Evolutionary conservation across 2,113 vertebrate genomes (phyloP), one percentile per base, ranked within the genome.

Genomic region (Speoplatyrhinus poulsoni): DNA sequence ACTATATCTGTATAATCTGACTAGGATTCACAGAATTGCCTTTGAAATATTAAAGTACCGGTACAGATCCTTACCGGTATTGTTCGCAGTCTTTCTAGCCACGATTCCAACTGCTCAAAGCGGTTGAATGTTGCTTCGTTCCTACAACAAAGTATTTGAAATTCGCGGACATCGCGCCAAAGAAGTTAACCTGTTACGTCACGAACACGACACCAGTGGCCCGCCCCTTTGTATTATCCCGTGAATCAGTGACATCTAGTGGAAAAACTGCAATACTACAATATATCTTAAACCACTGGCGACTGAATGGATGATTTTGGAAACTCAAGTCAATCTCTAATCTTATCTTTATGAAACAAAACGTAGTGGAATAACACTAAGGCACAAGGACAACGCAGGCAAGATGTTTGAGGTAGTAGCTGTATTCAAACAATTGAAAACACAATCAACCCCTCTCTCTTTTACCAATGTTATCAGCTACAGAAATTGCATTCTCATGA

Each of bases 391-490:
- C 9, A 19, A 73, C 66, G 60, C 2, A 73, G 6, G 9, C 59
- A 53, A 46, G 47, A 9, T 71, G 70, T 89, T 87, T 88, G 88
- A 90, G 88, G 88, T 92, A 92, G 89, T 90, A 90, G 84, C 89
- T 92, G 90, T 91, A 92, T 92, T 91, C 80, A 89, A 90, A 90
- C 89, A 88, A 90, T 89, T 88, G 82, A 90, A 73, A 85, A 89
- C 84, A 88, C 84, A 86, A 85, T 85, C 86, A 87, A 76, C 75
- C 86, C 77, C 69, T 79, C 87, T 71, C 63, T 70, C 65, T 58
- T 65, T 79, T 82, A 85, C 86, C 84, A 82, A 82, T 83, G 70
- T 82, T 79, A 6, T 83, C 87, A 91, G 87, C 87, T 91, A 89
- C 90, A 89, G 82, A 81, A 84, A 88, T 88, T 68, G 85, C 81